Evolutionary conservation across 2,113 vertebrate genomes (phyloP).

Genomic region (Esox niger): DNA sequence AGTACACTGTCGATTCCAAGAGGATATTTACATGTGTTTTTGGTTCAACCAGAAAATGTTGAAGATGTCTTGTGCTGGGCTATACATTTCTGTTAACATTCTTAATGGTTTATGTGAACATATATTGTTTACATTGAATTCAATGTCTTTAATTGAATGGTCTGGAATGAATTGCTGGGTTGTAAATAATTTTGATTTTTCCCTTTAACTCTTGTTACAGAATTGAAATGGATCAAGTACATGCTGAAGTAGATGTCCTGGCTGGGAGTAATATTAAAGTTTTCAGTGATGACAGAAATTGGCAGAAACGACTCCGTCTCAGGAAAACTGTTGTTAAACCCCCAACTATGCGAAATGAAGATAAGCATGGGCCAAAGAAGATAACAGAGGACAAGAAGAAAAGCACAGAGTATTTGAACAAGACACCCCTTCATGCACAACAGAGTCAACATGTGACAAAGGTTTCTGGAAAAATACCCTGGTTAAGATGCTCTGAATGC

Average conservation of each 20-base stretch:
- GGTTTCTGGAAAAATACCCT: constrained; percentile 89
- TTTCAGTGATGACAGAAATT: constrained; percentile 53
- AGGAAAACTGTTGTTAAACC: constrained; percentile 61
- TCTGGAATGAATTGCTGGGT: no score
- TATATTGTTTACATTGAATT: no score
- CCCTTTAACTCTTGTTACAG: constrained; percentile 40
- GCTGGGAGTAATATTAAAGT: constrained; percentile 52
- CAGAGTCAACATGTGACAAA: constrained; percentile 70
- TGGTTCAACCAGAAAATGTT: no score
- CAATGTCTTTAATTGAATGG: no score
- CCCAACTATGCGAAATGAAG: constrained; percentile 59
- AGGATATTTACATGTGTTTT: no score
- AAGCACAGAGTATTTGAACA: constrained; percentile 63
- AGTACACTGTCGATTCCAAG: no score
- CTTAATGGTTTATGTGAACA: no score
- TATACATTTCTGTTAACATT: no score
- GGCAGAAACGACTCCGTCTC: constrained; percentile 59
- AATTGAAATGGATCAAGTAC: constrained; percentile 47
- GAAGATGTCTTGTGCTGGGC: no score
- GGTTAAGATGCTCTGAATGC: constrained; percentile 90
- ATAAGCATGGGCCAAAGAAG: constrained; percentile 62
- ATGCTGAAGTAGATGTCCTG: constrained; percentile 49
- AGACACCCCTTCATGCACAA: constrained; percentile 79
- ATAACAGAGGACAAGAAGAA: constrained; percentile 59
- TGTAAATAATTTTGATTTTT: no score